Evolutionary conservation across 2,888 invertebrate species (phyloP).

Genomic region (Patella ulyssiponensis): DNA sequence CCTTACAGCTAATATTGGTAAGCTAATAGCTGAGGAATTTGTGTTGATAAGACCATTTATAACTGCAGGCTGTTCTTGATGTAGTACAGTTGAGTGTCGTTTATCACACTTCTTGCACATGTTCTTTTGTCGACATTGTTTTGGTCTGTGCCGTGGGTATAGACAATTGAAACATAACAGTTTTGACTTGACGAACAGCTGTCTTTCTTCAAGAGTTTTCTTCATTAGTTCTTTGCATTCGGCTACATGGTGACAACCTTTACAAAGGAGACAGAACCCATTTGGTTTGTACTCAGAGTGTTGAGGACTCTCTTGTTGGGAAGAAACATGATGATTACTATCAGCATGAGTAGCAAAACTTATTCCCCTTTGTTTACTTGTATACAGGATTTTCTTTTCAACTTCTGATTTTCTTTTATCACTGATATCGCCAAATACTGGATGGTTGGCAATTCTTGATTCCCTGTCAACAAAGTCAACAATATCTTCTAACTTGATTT

Average conservation of each 20-base stretch:
- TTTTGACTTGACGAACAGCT: not conserved
- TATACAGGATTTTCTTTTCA: no score
- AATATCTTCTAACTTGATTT: not conserved
- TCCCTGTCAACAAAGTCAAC: not conserved
- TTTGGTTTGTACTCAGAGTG: not conserved
- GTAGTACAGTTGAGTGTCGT: not conserved
- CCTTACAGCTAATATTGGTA: constrained; percentile 25
- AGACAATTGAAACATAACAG: not conserved
- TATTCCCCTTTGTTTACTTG: no score
- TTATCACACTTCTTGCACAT: not conserved
- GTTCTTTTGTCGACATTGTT: not conserved
- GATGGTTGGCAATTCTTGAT: not conserved
- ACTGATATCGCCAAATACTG: not conserved
- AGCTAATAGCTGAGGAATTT: not conserved
- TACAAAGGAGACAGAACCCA: not conserved
- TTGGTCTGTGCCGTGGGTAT: not conserved
- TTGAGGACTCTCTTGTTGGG: not conserved
- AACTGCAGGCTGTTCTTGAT: not conserved
- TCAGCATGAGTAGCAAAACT: no score
- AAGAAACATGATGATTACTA: no score
- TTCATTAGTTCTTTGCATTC: not conserved
- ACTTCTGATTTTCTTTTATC: no score
- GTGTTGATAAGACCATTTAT: not conserved
- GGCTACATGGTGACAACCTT: not conserved
- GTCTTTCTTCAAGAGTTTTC: not conserved